Conservation (phyloP, 2,797 vertebrate species). For the Macroramphosus scolopax region DNA sequence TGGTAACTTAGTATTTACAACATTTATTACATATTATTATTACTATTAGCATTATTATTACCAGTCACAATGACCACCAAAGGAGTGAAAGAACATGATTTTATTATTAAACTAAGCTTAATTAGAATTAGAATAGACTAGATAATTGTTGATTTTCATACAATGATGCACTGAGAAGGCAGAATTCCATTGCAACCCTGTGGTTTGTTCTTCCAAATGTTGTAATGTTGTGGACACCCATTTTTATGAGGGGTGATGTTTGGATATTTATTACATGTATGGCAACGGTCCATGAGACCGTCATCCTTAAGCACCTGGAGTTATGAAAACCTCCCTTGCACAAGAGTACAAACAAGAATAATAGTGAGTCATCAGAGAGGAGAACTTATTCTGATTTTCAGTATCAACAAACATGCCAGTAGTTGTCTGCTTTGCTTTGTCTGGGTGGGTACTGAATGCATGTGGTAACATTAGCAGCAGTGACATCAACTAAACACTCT, state of each 20-base stretch:
- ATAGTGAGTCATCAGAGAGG: conserved; percentile 50
- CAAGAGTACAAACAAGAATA: conserved; percentile 48
- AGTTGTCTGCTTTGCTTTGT: conserved; percentile 21
- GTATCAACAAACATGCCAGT: conserved; percentile 12
- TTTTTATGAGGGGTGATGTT: conserved; percentile 12
- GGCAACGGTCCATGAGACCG: conserved; percentile 40
- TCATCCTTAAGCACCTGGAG: conserved; percentile 46
- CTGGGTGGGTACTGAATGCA: conserved; percentile 16
- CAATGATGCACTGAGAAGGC: too few relatives aligned
- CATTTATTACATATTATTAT: too few relatives aligned
- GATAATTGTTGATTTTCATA: too few relatives aligned
- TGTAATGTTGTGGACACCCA: too few relatives aligned
- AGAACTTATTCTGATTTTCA: conserved; percentile 41
- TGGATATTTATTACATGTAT: conserved; percentile 28
- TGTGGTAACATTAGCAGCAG: conserved; percentile 22
- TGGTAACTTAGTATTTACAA: too few relatives aligned
- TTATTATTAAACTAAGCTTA: too few relatives aligned
- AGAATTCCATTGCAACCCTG: too few relatives aligned
- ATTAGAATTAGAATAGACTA: too few relatives aligned
- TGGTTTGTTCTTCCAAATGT: too few relatives aligned
- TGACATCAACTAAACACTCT: conserved; percentile 17
- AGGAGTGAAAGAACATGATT: too few relatives aligned
- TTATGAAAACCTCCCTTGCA: conserved; percentile 56
- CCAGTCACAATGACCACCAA: too few relatives aligned
- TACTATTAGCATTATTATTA: too few relatives aligned